These are phyloP conservation scores for Salarias fasciatus DNA, from an alignment of 2,797 vertebrate species.

Conservation along the genomic window DNA sequence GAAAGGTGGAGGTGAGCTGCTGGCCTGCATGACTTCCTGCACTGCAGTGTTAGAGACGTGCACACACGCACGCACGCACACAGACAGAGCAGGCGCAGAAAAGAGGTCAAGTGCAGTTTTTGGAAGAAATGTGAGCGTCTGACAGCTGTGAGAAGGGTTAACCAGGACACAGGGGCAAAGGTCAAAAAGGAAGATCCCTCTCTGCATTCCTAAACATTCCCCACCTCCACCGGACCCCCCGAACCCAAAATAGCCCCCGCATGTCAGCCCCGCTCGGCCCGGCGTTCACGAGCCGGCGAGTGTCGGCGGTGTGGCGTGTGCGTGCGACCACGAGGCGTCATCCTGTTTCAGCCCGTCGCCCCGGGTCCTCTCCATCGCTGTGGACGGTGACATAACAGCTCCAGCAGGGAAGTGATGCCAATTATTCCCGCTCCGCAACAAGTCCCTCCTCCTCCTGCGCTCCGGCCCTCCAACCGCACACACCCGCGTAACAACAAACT, in stretches of 20 bases:
- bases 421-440: constrained; percentile 32
- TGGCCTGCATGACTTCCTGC: constrained; percentile 31
- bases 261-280: constrained; percentile 28
- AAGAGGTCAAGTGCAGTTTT: constrained; percentile 22
- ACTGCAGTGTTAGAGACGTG: constrained; percentile 29
- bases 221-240: constrained; percentile 62
- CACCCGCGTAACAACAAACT: too few relatives aligned
- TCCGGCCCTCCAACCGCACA: too few relatives aligned
- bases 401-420: constrained; percentile 43
- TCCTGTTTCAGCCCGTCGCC: constrained; percentile 37
- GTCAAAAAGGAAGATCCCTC: constrained; percentile 30
- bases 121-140: constrained; percentile 9
- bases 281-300: too few relatives aligned
- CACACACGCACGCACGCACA: too few relatives aligned
- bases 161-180: background rate
- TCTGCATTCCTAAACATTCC: constrained; percentile 34
- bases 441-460: background rate
- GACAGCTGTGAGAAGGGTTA: constrained; percentile 15
- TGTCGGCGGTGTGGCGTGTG: too few relatives aligned
- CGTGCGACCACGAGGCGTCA: constrained; percentile 5
- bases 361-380: constrained; percentile 49
- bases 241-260: constrained; percentile 57
- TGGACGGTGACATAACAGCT: constrained; percentile 73
- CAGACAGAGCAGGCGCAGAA: background rate
- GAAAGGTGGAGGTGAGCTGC: constrained; percentile 36